Evolutionary conservation across 2,888 invertebrate genomes (phyloP).

Genomic region (Ectobius pallidus): DNA sequence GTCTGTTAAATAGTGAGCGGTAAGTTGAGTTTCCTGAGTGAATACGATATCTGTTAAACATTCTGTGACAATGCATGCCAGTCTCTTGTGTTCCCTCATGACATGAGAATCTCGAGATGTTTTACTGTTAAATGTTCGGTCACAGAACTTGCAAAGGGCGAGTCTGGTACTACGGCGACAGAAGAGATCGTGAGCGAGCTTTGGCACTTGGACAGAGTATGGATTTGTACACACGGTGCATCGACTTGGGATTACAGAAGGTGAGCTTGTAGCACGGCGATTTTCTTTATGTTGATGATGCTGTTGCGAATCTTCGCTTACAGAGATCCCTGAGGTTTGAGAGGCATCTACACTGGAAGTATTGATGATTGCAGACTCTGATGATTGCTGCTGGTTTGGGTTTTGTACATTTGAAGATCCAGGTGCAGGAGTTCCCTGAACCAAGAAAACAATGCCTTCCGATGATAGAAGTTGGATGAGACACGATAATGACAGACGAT

Average conservation of each 20-base stretch:
- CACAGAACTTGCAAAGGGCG: constrained; percentile 40
- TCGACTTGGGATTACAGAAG: constrained; percentile 17
- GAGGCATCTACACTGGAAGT: constrained; percentile 36
- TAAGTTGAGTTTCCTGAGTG: constrained; percentile 38
- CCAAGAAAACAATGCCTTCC: constrained; percentile 41
- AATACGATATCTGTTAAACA: constrained; percentile 32
- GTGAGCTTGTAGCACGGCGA: constrained; percentile 13
- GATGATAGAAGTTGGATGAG: constrained; percentile 42
- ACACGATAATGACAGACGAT: constrained; percentile 42
- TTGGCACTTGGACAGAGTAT: constrained; percentile 43
- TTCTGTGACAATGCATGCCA: constrained; percentile 38
- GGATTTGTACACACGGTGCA: constrained; percentile 43
- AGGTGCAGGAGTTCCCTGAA: constrained; percentile 40
- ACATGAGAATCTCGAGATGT: constrained; percentile 35
- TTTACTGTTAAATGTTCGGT: constrained; percentile 36
- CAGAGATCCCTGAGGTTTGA: constrained; percentile 37
- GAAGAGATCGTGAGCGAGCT: constrained; percentile 43
- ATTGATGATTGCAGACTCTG: constrained; percentile 20
- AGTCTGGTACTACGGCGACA: constrained; percentile 37
- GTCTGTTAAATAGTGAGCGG: constrained; percentile 36
- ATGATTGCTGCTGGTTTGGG: constrained; percentile 20
- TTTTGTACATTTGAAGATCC: constrained; percentile 35
- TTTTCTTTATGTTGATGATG: constrained; percentile 17
- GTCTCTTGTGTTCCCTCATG: constrained; percentile 35
- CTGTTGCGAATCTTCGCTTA: constrained; percentile 26